A percentile compares a stretch with the other conserved stretches of the same genome.
phyloP scores from a whole-genome alignment of 2,113 vertebrate species.

The Mugil cephalus region DNA sequence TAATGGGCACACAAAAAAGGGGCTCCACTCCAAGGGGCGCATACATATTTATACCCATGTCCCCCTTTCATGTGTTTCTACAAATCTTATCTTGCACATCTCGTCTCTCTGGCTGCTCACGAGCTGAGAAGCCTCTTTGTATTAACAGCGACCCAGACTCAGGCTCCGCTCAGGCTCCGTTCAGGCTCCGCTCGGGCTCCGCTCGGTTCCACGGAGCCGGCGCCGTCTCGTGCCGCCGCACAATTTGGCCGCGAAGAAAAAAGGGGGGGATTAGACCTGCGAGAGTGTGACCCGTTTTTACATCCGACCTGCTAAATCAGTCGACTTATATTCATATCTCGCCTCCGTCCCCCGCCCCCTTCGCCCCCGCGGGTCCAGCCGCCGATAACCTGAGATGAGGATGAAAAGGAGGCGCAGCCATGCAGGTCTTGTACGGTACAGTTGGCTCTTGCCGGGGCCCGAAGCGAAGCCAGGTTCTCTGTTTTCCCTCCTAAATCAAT shows the following conservation, averaged over 20 bases:
- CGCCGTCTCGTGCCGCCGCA: conserved; percentile 74
- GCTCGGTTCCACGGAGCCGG: conserved; percentile 68
- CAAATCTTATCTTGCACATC: conserved; percentile 77
- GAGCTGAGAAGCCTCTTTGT: conserved; percentile 73
- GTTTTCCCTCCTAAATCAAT: conserved; percentile 90
- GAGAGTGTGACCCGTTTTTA: conserved; percentile 74
- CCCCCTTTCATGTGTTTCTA: conserved; percentile 77
- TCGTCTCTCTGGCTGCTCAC: conserved; percentile 61
- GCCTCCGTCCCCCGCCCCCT: conserved; percentile 14
- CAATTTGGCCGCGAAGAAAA: conserved; percentile 75
- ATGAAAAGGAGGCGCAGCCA: conserved; percentile 62
- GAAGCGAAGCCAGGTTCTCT: conserved; percentile 81
- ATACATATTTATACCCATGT: conserved; percentile 82
- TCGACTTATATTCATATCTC: conserved; percentile 75
- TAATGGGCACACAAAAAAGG: conserved; percentile 75
- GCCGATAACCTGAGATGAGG: conserved; percentile 75
- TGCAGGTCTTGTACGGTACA: conserved; percentile 72
- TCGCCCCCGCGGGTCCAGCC: conserved; percentile 14
- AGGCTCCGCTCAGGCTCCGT: conserved; percentile 72
- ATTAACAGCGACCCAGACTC: conserved; percentile 79
- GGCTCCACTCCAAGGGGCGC: conserved; percentile 76
- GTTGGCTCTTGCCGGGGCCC: conserved; percentile 60
- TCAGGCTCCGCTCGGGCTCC: conserved; percentile 73
- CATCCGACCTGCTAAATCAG: conserved; percentile 77
- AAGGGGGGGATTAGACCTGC: conserved; percentile 75